A percentile compares a stretch with the other conserved stretches of the same genome.
Conservation (phyloP, 2,113 vertebrate genomes). For the Recurvirostra avosetta region DNA sequence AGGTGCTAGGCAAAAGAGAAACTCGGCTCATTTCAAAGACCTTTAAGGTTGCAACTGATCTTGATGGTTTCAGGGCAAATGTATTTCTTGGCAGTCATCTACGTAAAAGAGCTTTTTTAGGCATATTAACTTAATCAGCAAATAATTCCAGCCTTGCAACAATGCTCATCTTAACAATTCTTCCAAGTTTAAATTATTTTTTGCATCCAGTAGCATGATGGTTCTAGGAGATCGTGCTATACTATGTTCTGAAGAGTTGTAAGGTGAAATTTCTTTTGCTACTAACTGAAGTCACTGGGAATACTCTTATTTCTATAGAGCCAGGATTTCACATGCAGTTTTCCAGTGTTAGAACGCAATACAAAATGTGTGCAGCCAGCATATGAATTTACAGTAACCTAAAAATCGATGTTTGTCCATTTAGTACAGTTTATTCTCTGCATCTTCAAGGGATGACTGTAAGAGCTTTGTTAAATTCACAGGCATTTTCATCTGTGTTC, state of each 20-base stretch:
- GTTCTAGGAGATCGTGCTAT: background rate
- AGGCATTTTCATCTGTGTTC: background rate
- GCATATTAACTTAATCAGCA: background rate
- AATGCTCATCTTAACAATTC: background rate
- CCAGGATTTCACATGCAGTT: background rate
- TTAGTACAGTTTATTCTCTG: background rate
- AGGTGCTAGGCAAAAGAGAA: background rate
- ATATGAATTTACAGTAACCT: background rate
- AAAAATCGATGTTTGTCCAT: background rate
- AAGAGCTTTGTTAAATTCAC: background rate
- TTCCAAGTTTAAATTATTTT: background rate
- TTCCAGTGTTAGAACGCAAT: background rate
- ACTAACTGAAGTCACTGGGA: background rate
- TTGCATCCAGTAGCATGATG: background rate
- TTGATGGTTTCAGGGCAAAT: slow-evolving; percentile 38
- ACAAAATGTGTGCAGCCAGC: rapidly evolving
- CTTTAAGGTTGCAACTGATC: slow-evolving; percentile 16
- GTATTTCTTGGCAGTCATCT: slow-evolving; percentile 26
- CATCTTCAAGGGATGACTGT: background rate
- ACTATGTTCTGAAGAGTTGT: rapidly evolving
- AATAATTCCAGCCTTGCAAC: background rate
- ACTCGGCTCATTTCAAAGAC: background rate
- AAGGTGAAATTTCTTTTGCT: background rate
- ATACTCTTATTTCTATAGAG: background rate
- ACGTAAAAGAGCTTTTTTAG: background rate